phyloP scores from a whole-genome alignment of 1,140 invertebrate species.

The Penaeus vannamei region DNA sequence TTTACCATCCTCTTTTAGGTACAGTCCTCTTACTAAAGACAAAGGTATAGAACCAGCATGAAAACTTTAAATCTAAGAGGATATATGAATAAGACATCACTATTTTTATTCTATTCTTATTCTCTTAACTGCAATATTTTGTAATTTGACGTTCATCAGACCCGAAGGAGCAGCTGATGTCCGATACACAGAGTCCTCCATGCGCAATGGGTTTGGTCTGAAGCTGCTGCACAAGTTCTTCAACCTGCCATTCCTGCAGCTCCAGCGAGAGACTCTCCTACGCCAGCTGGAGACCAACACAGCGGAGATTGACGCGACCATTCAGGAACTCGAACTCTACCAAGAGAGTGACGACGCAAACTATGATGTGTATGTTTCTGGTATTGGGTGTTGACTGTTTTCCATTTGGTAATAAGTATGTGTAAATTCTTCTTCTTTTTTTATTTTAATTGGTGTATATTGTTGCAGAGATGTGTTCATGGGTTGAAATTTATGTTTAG shows the following conservation, averaged over 20 bases:
- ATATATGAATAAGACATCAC: no score
- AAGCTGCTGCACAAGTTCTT: conserved; percentile 96
- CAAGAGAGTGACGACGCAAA: conserved; percentile 91
- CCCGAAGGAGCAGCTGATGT: conserved; percentile 78
- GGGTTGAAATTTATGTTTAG: no score
- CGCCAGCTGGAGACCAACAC: conserved; percentile 91
- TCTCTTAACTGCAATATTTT: not conserved
- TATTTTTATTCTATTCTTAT: not conserved
- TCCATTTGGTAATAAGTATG: not conserved
- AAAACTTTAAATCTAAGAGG: no score
- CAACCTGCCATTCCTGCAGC: conserved; percentile 93
- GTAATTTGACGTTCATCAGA: conserved; percentile 68
- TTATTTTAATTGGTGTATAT: no score
- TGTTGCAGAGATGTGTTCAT: no score
- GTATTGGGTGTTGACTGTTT: not conserved
- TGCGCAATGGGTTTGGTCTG: conserved; percentile 97
- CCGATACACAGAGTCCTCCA: conserved; percentile 92
- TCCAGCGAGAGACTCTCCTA: conserved; percentile 90
- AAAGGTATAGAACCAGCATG: no score
- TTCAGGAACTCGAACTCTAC: conserved; percentile 87
- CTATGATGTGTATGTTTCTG: conserved; percentile 82
- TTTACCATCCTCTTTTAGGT: no score
- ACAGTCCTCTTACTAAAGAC: no score
- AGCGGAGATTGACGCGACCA: conserved; percentile 85
- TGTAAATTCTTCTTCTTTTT: not conserved